These are phyloP conservation scores for Syngnathus floridae DNA, from an alignment of 2,113 vertebrate genomes.

Conservation along the genomic window DNA sequence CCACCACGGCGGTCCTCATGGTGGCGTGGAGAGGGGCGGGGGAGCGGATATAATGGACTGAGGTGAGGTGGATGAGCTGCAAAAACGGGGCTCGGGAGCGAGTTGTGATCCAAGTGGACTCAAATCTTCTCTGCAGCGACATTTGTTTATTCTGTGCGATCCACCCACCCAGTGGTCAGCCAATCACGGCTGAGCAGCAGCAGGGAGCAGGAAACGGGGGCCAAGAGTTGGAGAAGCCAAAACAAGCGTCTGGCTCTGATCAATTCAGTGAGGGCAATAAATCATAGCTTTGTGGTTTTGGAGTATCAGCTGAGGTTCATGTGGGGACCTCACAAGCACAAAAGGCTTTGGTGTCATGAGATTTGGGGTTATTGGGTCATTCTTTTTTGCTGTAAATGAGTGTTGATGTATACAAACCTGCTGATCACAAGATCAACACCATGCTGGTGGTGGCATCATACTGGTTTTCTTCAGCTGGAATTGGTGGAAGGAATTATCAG, in stretches of 20 bases:
- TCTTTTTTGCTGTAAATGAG: too few species aligned
- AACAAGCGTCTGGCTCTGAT: slow-evolving; percentile 15
- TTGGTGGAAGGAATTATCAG: too few species aligned
- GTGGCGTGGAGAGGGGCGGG: slow-evolving; percentile 12
- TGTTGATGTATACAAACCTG: too few species aligned
- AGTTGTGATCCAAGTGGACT: slow-evolving; percentile 19
- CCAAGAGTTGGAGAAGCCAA: slow-evolving; percentile 42
- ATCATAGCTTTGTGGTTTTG: slow-evolving; percentile 16
- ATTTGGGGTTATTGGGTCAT: background rate
- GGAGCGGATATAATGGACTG: background rate
- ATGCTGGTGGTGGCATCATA: too few species aligned
- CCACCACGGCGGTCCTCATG: slow-evolving; percentile 57
- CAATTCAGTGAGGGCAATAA: background rate
- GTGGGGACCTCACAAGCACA: slow-evolving; percentile 5
- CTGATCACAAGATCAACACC: too few species aligned
- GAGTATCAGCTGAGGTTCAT: slow-evolving; percentile 31
- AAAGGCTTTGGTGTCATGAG: slow-evolving; percentile 17
- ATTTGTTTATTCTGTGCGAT: slow-evolving; percentile 44
- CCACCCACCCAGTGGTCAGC: slow-evolving; percentile 50
- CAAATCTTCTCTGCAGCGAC: slow-evolving; percentile 31
- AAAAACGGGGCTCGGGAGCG: slow-evolving; percentile 10
- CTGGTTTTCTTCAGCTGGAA: too few species aligned
- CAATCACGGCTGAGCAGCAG: slow-evolving; percentile 43
- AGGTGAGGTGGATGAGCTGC: background rate
- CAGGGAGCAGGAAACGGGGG: slow-evolving; percentile 20